Base-by-base conservation (phyloP, 2,888 invertebrate species). In the Limnephilus rhombicus region DNA sequence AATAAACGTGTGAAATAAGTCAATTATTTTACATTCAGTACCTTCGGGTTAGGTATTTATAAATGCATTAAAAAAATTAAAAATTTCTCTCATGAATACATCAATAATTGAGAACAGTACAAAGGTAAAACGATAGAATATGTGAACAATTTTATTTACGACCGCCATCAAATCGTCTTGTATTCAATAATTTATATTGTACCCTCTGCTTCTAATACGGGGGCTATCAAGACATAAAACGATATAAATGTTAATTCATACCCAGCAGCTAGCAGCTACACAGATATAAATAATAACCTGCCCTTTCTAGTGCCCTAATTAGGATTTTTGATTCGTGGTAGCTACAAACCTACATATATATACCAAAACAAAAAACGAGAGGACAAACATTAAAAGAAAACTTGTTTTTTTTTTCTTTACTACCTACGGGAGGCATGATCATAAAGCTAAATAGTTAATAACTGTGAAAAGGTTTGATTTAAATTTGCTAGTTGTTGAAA, bases 91-190 rank as follows among this genome's bases (percentile, higher is more conserved):
- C 68, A n/a, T n/a, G 68, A 68, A 68, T 68, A 68, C 68, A n/a
- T 68, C 41, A 41, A 41, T 7, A 68, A 68, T 68, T 68, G 24
- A 68, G 53, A 2, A 34, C 4, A 18, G 82, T 82, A 3, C 31
- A 82, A 82, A 82, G 15, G 18, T 82, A 34, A 31, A 82, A 31
- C 18, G 82, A 82, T 34, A 4, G 34, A 82, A 34, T 34, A 15
- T 18, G 82, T 82, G 82, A 82, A 82, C 82, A 82, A 29, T 82
- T 82, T 82, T 82, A 82, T 82, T 82, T 82, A 82, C 18, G 82
- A 34, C 82, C 82, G 34, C 82, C 1, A 82, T 82, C 34, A 82
- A 82, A 82, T 82, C 82, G 34, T 82, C 82, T 82, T 82, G 82
- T 82, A 82, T 82, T 82, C 15, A 82, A 82, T 82, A 82, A 82